A percentile compares a stretch with the other conserved stretches of the same genome.
Conservation (phyloP, 2,888 invertebrate species). For the Cephus nigrinus region DNA sequence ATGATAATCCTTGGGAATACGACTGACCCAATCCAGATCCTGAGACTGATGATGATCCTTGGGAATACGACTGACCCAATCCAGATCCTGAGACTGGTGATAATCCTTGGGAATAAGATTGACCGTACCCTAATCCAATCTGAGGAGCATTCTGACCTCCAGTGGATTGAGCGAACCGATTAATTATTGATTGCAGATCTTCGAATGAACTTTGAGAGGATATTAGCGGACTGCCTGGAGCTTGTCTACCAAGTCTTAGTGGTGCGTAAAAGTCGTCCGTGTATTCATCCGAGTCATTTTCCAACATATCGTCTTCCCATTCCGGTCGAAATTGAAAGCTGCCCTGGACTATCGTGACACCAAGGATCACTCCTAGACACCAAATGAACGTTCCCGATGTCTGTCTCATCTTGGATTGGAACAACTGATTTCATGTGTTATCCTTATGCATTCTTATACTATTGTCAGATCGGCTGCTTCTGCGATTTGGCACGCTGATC, state of each 20-base stretch:
- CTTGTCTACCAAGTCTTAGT: not conserved
- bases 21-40: not conserved
- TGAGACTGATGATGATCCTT: not conserved
- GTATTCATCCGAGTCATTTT: not conserved
- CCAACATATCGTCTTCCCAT: not conserved
- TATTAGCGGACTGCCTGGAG: not conserved
- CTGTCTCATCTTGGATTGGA: not conserved
- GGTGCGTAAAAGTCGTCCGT: not conserved
- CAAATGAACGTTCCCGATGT: not conserved
- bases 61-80: not conserved
- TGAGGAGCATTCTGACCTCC: not conserved
- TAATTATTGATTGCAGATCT: not conserved
- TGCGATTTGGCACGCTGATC: constrained; percentile 33
- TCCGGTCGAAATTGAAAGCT: not conserved
- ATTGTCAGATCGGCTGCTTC: constrained; percentile 8
- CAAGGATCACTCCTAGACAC: not conserved
- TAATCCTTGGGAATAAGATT: not conserved
- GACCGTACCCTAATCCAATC: not conserved
- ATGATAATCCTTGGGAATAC: not conserved
- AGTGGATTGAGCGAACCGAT: not conserved
- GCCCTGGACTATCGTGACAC: not conserved
- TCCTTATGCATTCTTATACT: constrained; percentile 28
- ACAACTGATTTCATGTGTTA: not conserved
- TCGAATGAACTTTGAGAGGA: not conserved
- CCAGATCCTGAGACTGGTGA: not conserved